Conservation (phyloP, 1,140 invertebrate genomes). For the Musca domestica region DNA sequence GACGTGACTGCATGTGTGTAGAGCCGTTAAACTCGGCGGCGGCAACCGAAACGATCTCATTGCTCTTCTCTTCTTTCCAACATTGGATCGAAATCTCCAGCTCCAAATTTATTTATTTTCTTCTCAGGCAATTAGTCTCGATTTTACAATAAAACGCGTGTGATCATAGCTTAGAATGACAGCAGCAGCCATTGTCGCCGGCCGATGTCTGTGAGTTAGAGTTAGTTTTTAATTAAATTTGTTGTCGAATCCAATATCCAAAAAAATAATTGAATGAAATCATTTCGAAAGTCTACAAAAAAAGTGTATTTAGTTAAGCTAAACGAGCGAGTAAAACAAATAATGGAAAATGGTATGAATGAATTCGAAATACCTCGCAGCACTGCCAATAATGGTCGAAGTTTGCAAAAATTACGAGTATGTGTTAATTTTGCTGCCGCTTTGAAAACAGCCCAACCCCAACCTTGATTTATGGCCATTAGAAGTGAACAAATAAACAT, state of each 20-base stretch:
- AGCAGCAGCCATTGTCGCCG: not conserved
- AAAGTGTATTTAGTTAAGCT: not conserved
- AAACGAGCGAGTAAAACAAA: not conserved
- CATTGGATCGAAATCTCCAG: not conserved
- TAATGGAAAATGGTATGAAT: not conserved
- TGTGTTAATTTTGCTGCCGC: too few species aligned
- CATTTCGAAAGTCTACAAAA: not conserved
- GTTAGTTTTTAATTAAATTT: too few species aligned
- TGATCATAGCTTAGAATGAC: conserved; percentile 11
- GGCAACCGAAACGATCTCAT: not conserved
- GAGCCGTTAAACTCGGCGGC: not conserved
- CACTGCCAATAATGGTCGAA: too few species aligned
- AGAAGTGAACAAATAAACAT: too few species aligned
- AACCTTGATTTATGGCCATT: too few species aligned
- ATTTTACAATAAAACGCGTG: conserved; percentile 17
- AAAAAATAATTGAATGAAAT: not conserved
- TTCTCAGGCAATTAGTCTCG: conserved; percentile 14
- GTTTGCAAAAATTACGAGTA: too few species aligned
- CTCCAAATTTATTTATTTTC: conserved; percentile 6
- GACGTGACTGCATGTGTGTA: too few species aligned
- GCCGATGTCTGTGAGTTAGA: too few species aligned
- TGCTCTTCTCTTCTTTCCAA: too few species aligned
- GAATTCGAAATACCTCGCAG: too few species aligned
- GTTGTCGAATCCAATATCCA: too few species aligned
- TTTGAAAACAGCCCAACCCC: too few species aligned